Percentiles rank a stretch among this genome's conserved stretches.
Conservation (phyloP, 2,797 vertebrate species). For the Aulostomus chinensis region DNA sequence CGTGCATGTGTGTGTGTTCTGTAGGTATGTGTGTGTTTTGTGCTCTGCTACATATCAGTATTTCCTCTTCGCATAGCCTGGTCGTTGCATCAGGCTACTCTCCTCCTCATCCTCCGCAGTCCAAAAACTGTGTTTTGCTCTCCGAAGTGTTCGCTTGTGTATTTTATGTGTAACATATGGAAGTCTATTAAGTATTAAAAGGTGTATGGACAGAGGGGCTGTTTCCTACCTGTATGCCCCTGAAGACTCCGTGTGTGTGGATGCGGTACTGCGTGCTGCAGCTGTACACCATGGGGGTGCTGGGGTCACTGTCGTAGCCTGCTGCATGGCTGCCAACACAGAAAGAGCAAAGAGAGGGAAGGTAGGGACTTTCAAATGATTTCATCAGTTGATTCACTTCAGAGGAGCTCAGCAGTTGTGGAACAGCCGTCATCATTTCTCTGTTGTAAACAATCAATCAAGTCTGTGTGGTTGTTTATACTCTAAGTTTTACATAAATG, state of each 20-base stretch:
- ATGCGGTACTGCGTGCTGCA: constrained; percentile 99
- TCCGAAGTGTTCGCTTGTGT: no score
- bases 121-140: no score
- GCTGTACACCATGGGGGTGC: constrained; percentile 92
- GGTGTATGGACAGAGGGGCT: not conserved
- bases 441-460: not conserved
- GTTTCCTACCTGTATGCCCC: constrained; percentile 80
- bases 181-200: not conserved
- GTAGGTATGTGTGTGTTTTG: constrained; percentile 1
- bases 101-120: constrained; percentile 6
- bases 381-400: not conserved
- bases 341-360: constrained; percentile 35
- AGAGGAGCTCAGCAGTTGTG: not conserved
- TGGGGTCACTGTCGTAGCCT: constrained; percentile 94
- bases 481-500: no score
- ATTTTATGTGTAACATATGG: not conserved
- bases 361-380: not conserved
- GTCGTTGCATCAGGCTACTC: constrained; percentile 54
- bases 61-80: constrained; percentile 51
- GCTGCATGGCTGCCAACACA: constrained; percentile 83
- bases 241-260: constrained; percentile 96
- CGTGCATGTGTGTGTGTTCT: not conserved
- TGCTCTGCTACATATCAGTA: constrained; percentile 43
- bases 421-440: not conserved
- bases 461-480: no score